phyloP scores from a whole-genome alignment of 2,113 vertebrate species.

The Tragelaphus buxtoni region DNA sequence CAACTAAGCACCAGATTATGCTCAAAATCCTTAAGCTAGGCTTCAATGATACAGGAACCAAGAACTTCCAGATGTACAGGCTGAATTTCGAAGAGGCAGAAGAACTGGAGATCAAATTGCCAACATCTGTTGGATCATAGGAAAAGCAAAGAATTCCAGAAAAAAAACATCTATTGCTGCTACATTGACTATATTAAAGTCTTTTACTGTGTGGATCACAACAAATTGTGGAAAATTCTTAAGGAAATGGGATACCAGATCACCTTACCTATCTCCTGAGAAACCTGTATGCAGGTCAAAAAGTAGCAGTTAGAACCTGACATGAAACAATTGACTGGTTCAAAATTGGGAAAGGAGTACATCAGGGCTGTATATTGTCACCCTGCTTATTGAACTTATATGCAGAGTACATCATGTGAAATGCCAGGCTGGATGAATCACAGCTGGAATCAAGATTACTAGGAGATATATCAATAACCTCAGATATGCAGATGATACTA shows the following conservation, averaged over 20 bases:
- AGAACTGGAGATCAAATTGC: not conserved
- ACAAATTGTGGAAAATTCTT: not conserved
- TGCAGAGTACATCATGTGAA: not conserved
- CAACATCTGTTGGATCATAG: not conserved
- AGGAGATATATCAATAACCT: not conserved
- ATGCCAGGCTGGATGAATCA: not conserved
- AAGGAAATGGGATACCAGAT: not conserved
- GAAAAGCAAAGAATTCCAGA: not conserved
- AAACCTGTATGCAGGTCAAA: not conserved
- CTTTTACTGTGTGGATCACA: not conserved
- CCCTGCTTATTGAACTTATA: not conserved
- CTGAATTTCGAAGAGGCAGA: not conserved
- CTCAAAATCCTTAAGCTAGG: not conserved
- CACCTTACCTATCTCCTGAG: not conserved
- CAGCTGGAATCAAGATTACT: not conserved
- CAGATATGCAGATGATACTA: not conserved
- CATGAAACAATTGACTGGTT: not conserved
- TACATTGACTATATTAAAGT: not conserved
- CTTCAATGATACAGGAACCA: not conserved
- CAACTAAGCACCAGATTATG: not conserved
- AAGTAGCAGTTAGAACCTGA: not conserved
- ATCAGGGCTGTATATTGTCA: not conserved
- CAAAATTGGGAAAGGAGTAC: not conserved
- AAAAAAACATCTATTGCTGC: not conserved
- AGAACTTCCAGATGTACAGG: not conserved